Evolutionary conservation across 2,797 vertebrate genomes (phyloP).

Genomic region (Neosilurus mollespiculum): DNA sequence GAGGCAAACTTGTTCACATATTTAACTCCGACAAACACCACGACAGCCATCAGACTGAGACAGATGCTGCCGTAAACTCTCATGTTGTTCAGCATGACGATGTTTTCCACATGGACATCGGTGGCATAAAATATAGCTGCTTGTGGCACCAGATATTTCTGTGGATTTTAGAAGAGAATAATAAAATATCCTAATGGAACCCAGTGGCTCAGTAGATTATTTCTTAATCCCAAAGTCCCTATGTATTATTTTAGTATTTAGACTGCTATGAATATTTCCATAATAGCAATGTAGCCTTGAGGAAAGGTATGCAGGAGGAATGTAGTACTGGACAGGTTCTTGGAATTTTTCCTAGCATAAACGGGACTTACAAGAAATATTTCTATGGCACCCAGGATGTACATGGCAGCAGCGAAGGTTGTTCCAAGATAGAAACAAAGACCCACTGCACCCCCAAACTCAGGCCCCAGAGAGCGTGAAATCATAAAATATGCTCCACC

Average conservation of each 20-base stretch:
- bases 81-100: slow-evolving; percentile 94
- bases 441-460: slow-evolving; percentile 97
- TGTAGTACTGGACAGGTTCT: background rate
- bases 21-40: slow-evolving; percentile 97
- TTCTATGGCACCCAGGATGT: slow-evolving; percentile 96
- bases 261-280: background rate
- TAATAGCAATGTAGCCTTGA: background rate
- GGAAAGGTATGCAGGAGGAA: background rate
- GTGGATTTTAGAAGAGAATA: slow-evolving; percentile 39
- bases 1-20: slow-evolving; percentile 98
- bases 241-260: background rate
- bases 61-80: slow-evolving; percentile 95
- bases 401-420: slow-evolving; percentile 97
- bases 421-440: slow-evolving; percentile 98
- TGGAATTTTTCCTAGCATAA: background rate
- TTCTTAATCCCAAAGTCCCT: background rate
- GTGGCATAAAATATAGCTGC: slow-evolving; percentile 89
- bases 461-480: slow-evolving; percentile 93
- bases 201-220: background rate
- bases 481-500: slow-evolving; percentile 99
- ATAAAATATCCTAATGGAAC: background rate
- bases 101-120: slow-evolving; percentile 78
- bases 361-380: slow-evolving; percentile 89
- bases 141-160: slow-evolving; percentile 94
- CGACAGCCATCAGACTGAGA: slow-evolving; percentile 91